Evolutionary conservation across 2,797 vertebrate genomes (phyloP), one percentile per base, ranked within the genome.

Genomic region (Macropus fuliginosus): DNA sequence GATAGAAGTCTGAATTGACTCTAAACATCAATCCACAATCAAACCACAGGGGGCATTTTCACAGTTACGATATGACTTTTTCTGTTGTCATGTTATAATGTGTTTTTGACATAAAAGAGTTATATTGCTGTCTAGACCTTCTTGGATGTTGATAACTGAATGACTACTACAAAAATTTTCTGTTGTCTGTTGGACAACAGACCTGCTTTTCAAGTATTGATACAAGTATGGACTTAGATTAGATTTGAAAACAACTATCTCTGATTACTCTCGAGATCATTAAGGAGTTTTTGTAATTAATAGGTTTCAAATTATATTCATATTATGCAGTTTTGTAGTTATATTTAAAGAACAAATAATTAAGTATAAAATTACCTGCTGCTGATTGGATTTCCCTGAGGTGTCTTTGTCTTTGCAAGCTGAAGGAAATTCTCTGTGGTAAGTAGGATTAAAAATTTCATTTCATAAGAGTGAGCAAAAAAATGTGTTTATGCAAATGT

Each of bases 181-280:
- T 99, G 99, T 99, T 99, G 99, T 98, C 99, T 99, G 99, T 99
- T 99, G 99, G 99, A 99, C 99, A 99, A 98, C 95, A 52, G 50
- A 52, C 50, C 50, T 52, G 50, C 5, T 52, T 5, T 97, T 99
- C 96, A 97, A 97, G 97, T 97, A 97, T 91, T 95, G 93, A 93
- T 98, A 97, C 95, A 98, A 98, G 97, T 91, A 97, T 56, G 92
- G 98, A 97, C 96, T 52, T 52, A 52, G 50, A 52, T 98, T 96
- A 98, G 92, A 97, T 98, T 97, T 96, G 91, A 96, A 96, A 98
- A 97, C 98, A 90, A 40, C 5, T 21, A 24, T 81, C 98, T 98
- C 98, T 97, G 96, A 94, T 97, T 97, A 27, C 90, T 97, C 98
- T 97, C 94, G 98, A 98, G 98, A 97, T 98, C 97, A 95, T 93